A percentile compares a stretch with the other conserved stretches of the same genome.
These are phyloP conservation scores for Mythimna impura DNA, from an alignment of 2,888 invertebrate genomes.

Conservation along the genomic window DNA sequence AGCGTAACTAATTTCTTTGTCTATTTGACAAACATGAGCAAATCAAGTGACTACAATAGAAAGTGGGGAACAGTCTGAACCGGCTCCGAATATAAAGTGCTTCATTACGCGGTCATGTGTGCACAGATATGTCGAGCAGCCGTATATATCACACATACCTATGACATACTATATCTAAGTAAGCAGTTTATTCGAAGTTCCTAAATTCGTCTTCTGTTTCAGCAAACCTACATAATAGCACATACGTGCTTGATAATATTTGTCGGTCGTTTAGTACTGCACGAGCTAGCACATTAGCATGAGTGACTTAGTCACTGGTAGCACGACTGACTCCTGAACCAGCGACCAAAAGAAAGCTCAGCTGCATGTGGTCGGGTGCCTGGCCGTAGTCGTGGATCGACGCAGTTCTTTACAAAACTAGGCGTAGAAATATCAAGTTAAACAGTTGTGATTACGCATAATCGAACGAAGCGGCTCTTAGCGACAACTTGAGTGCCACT, in stretches of 20 bases:
- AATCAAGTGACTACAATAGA: slow-evolving; percentile 70
- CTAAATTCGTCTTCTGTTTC: not conserved
- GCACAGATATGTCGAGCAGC: slow-evolving; percentile 33
- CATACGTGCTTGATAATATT: not conserved
- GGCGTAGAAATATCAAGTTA: no score
- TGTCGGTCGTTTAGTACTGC: not conserved
- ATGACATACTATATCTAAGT: slow-evolving; percentile 7
- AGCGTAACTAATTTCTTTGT: slow-evolving; percentile 53
- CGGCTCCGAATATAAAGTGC: slow-evolving; percentile 68
- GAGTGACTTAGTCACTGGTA: no score
- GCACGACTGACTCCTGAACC: no score
- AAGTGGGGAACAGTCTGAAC: slow-evolving; percentile 59
- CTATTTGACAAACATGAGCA: slow-evolving; percentile 66
- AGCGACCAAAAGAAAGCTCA: no score
- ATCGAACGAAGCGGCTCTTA: no score
- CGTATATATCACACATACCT: slow-evolving; percentile 13
- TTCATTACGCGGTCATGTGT: slow-evolving; percentile 69
- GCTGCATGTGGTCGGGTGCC: no score
- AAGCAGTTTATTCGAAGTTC: not conserved
- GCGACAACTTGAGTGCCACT: no score
- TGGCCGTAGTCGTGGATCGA: no score
- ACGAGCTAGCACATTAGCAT: no score
- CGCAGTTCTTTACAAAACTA: no score
- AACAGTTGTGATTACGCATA: no score
- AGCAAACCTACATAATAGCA: not conserved